A percentile compares a stretch with the other conserved stretches of the same genome.
Conservation (phyloP, 2,113 vertebrate species). For the Gopherus evgoodei region DNA sequence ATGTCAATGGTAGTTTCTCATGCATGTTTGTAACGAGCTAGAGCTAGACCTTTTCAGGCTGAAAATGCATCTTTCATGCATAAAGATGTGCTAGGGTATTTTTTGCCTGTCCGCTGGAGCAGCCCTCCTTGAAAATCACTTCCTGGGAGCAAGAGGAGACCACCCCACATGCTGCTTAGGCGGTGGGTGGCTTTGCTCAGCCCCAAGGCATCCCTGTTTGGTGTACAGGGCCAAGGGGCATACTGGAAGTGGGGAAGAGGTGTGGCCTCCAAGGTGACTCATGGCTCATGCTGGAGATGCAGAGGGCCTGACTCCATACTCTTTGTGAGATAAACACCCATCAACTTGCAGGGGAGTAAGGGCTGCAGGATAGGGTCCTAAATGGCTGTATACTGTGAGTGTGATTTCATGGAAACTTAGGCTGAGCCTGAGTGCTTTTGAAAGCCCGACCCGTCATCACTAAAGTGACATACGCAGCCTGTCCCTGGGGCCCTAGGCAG, state of each 20-base stretch:
- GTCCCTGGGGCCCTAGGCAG: background rate
- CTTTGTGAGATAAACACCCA: background rate
- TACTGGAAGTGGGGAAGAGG: background rate
- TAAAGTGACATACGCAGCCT: background rate
- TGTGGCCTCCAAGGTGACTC: background rate
- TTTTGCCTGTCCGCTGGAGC: background rate
- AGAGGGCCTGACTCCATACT: background rate
- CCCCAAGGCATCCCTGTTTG: background rate
- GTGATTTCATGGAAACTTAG: background rate
- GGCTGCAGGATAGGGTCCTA: background rate
- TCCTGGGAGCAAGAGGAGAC: background rate
- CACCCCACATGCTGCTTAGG: background rate
- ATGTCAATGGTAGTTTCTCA: background rate
- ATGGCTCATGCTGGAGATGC: background rate
- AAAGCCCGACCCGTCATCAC: background rate
- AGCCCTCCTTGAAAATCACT: background rate
- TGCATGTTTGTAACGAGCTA: background rate
- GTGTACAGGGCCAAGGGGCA: background rate
- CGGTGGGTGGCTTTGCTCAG: background rate
- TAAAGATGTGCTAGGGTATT: background rate
- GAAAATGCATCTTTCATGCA: background rate
- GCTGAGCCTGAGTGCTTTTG: background rate
- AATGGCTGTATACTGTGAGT: background rate
- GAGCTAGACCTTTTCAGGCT: background rate
- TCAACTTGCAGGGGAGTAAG: background rate